A percentile compares a stretch with the other conserved stretches of the same genome.
These are phyloP conservation scores for Onychorhynchus coronatus DNA, from an alignment of 2,113 vertebrate species.

Conservation along the genomic window DNA sequence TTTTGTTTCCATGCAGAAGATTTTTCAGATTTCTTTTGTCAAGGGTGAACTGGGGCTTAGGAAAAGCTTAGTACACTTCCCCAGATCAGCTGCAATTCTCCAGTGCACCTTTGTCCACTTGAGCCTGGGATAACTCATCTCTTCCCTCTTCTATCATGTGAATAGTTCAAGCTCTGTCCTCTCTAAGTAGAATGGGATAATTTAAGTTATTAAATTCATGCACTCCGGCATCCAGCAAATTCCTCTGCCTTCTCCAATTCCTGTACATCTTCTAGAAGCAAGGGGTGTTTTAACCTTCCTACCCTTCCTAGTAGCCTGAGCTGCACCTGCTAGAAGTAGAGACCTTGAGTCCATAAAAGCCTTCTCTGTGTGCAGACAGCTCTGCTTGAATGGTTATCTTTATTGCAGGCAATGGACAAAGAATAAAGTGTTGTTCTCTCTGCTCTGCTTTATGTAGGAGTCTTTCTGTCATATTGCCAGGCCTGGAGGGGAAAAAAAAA, in stretches of 20 bases:
- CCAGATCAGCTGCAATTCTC: background rate
- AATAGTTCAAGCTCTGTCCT: background rate
- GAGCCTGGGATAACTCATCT: conserved; percentile 1
- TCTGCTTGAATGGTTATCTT: conserved; percentile 23
- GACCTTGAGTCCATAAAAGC: background rate
- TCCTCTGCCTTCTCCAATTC: conserved; percentile 44
- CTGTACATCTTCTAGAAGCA: conserved; percentile 23
- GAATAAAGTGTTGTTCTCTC: background rate
- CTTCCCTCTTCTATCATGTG: background rate
- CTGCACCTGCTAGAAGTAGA: conserved; percentile 31
- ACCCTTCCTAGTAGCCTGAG: background rate
- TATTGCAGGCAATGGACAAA: background rate
- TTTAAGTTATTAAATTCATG: conserved; percentile 12
- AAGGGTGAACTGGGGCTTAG: background rate
- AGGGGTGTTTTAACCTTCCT: conserved; percentile 29
- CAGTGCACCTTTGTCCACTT: background rate
- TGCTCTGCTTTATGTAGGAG: conserved; percentile 7
- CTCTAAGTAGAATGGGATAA: background rate
- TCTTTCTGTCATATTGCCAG: conserved; percentile 14
- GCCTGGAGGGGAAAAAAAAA: background rate
- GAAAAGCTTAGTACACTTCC: conserved; percentile 38
- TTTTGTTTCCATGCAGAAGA: background rate
- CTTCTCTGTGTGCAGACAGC: background rate
- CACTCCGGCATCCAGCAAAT: conserved; percentile 13
- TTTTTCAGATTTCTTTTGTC: conserved; percentile 25